These are phyloP conservation scores for Girardinichthys multiradiatus DNA, from an alignment of 2,113 vertebrate species.

Conservation along the genomic window DNA sequence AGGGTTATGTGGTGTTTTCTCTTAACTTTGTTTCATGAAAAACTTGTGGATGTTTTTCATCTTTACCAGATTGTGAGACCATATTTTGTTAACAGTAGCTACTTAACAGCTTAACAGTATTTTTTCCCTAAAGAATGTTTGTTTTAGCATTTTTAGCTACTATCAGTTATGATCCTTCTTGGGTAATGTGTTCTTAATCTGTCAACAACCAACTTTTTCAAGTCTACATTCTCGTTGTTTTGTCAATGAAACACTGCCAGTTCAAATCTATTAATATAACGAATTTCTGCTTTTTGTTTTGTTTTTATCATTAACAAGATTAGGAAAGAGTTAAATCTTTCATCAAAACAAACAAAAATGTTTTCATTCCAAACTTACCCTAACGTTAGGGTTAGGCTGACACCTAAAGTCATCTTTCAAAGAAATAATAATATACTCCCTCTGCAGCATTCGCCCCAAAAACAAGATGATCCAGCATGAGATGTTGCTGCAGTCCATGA, in stretches of 20 bases:
- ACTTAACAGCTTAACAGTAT: slow-evolving; percentile 1
- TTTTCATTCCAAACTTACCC: background rate
- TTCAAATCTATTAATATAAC: no score
- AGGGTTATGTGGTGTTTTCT: slow-evolving; percentile 5
- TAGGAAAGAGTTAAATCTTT: background rate
- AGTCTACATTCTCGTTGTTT: background rate
- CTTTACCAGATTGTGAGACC: slow-evolving; percentile 18
- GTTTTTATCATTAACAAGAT: background rate
- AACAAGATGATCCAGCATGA: slow-evolving; percentile 44
- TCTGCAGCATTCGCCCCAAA: background rate
- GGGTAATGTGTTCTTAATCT: slow-evolving; percentile 7
- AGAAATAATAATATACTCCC: slow-evolving; percentile 1
- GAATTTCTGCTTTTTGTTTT: slow-evolving; percentile 12
- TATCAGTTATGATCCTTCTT: background rate
- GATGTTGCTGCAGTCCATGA: slow-evolving; percentile 22
- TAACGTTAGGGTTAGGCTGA: no score
- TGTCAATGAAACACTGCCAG: slow-evolving; percentile 17
- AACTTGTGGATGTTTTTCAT: slow-evolving; percentile 4
- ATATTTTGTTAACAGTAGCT: slow-evolving; percentile 21
- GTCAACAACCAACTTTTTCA: slow-evolving; percentile 16
- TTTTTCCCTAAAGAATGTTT: background rate
- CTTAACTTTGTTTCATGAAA: background rate
- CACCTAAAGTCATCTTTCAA: background rate
- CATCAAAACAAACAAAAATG: no score
- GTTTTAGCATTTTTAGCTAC: background rate